A percentile compares a stretch with the other conserved stretches of the same genome.
These are phyloP conservation scores for Psilopsiagon aurifrons DNA, from an alignment of 2,113 vertebrate genomes.

Conservation along the genomic window DNA sequence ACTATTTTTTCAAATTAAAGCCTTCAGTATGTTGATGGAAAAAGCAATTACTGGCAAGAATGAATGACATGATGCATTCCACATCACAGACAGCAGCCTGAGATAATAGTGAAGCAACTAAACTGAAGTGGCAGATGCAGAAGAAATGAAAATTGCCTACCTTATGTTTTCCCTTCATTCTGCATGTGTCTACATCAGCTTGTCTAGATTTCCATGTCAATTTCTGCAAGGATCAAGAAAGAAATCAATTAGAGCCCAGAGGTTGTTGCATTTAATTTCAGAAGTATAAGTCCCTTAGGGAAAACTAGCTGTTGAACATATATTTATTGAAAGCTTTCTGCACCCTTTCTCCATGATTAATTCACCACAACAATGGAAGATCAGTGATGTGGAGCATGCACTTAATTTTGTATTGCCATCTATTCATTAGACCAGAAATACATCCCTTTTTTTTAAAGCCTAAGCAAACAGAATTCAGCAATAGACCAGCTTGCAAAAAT, in stretches of 20 bases:
- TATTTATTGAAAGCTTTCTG: constrained; percentile 69
- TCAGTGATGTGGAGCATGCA: constrained; percentile 3
- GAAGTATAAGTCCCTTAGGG: constrained; percentile 66
- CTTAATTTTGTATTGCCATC: constrained; percentile 50
- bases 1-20: constrained; percentile 76
- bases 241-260: constrained; percentile 75
- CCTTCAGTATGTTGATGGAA: constrained; percentile 68
- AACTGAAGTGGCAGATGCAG: constrained; percentile 70
- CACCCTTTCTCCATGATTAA: constrained; percentile 67
- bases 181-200: constrained; percentile 96
- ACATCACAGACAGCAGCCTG: constrained; percentile 40
- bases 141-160: constrained; percentile 80
- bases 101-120: constrained; percentile 69
- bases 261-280: constrained; percentile 70
- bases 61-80: constrained; percentile 52
- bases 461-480: neutral
- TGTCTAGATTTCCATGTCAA: constrained; percentile 99
- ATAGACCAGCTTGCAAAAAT: neutral
- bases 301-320: constrained; percentile 50
- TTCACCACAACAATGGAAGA: constrained; percentile 48
- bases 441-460: neutral
- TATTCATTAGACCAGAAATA: constrained; percentile 39
- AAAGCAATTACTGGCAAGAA: constrained; percentile 71
- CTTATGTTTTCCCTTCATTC: constrained; percentile 99
- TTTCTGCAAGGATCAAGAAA: constrained; percentile 84